These are phyloP conservation scores for Trachelus stipa DNA, from an alignment of 2,888 invertebrate species.

Conservation along the genomic window DNA sequence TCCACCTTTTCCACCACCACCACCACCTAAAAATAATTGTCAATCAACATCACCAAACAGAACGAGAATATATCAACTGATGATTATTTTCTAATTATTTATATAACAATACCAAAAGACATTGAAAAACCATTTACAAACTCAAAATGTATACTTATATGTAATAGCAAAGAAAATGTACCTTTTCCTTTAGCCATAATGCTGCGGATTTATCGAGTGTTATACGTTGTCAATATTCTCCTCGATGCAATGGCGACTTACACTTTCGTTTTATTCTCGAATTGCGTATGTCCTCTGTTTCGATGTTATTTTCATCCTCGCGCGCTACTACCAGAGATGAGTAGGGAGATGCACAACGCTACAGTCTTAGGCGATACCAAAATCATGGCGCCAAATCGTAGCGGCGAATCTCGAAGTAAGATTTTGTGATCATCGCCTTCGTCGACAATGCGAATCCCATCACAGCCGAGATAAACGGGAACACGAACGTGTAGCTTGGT, in stretches of 20 bases:
- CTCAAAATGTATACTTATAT: slow-evolving; percentile 10
- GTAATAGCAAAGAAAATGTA: slow-evolving; percentile 28
- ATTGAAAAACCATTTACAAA: background rate
- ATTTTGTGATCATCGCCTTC: no score
- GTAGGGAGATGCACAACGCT: no score
- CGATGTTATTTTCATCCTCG: slow-evolving; percentile 16
- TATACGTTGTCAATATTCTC: slow-evolving; percentile 1
- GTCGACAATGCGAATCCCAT: no score
- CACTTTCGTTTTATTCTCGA: slow-evolving; percentile 31
- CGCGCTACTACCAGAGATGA: background rate
- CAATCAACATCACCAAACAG: background rate
- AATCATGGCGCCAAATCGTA: no score
- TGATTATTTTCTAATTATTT: background rate
- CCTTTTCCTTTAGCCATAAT: slow-evolving; percentile 51
- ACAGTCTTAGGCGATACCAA: no score
- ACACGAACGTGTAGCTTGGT: no score
- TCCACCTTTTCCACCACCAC: slow-evolving; percentile 39
- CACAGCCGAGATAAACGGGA: no score
- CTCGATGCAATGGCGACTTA: slow-evolving; percentile 21
- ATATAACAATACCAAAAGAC: no score
- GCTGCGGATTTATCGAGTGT: slow-evolving; percentile 7
- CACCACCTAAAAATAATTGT: slow-evolving; percentile 28
- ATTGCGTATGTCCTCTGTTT: background rate
- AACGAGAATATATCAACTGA: background rate
- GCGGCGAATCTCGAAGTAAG: no score